Base-by-base conservation (phyloP, 2,888 invertebrate genomes). In the Cancer borealis region DNA sequence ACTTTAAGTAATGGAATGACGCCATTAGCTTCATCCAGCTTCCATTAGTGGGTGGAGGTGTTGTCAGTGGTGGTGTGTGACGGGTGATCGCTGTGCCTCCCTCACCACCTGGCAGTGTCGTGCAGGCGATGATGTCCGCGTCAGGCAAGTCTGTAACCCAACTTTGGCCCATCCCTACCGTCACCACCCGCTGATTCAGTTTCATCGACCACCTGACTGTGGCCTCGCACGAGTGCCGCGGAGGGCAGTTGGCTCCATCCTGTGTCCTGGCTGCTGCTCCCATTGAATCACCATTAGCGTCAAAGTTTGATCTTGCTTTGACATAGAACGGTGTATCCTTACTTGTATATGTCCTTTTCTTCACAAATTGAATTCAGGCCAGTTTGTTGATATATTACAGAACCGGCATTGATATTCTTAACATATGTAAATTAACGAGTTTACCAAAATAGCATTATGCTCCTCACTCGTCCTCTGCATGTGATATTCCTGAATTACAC, bases 81-180 rank as follows among this genome's bases (percentile, higher is more conserved):
- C 66, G 21, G 66, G 5, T 21, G 8, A 21, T 66, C n/a, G n/a
- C 66, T 21, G 3, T 66, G 66, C 21, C n/a, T 66, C 66, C 66
- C 21, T 66, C 66, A n/a, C 66, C 14, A 17, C 54, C 14, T 54
- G 54, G 14, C 54, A 14, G 54, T 0, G 14, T 54, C 14, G 54
- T 54, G 14, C 14, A 54, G n/a, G n/a, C 66, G n/a, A 21, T 66
- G 66, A 66, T 66, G 66, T n/a, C 66, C n/a, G 66, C 66, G 66
- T 66, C 66, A 66, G 66, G 66, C n/a, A 66, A n/a, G 66, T 66
- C 66, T 66, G 66, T n/a, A n/a, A n/a, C 66, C 66, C 66, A 66
- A 66, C 66, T n/a, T 21, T 66, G 66, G 66, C n/a, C n/a, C 8
- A 66, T 66, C 66, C n/a, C 5, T 17, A n/a, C 66, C 66, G n/a